Base-by-base conservation (phyloP, 2,888 invertebrate genomes). In the Leptopilina drosophilae region DNA sequence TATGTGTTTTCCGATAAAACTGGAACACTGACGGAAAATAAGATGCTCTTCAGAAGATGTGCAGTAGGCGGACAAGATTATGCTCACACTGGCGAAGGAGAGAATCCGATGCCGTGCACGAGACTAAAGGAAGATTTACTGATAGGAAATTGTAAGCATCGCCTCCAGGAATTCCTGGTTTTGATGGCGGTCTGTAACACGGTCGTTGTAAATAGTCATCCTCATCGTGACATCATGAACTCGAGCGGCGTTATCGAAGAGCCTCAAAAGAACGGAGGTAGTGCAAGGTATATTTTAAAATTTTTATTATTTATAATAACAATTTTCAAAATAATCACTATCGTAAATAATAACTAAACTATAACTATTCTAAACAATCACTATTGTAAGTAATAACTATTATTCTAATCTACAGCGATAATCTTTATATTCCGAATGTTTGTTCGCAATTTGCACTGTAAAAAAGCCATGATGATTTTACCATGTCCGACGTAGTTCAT, bases 1-100 rank as follows among this genome's bases (percentile, higher is more conserved):
- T 98, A 99, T 89, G 94, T 99, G 84, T 99, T 99, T 92, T 98
- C 97, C 11, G 99, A 99, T 92, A 99, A 99, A 93, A 99, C 99
- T 0, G 99, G 99, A 7, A 99, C 99, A 2, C 93, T 99, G 79
- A 99, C 99, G 0, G 98, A 99, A 92, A 99, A 99, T 92, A 96
- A 97, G 92, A 99, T 99, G 99, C 94, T 98, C 88, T 99, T 99
- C 92, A 95, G 97, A 79, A 94, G 97, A 75, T 99, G 98, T 90
- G 95, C 97, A 3, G 95, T 99, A 42, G 96, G 95, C 40, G 98
- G 98, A 0, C 94, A 95, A 64, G 98, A 99, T 92, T 99, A 98
- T 90, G 95, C 96, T 88, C 98, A 98, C 90, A 95, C 95, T 1
- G 94, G 96, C 42, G 94, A 96, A 7, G 88, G 88, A 14, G 95